Percentiles rank a stretch among this genome's conserved stretches.
Evolutionary conservation across 92 coral and sea anemone species (phyloP).

Genomic region (Siderastrea radians): DNA sequence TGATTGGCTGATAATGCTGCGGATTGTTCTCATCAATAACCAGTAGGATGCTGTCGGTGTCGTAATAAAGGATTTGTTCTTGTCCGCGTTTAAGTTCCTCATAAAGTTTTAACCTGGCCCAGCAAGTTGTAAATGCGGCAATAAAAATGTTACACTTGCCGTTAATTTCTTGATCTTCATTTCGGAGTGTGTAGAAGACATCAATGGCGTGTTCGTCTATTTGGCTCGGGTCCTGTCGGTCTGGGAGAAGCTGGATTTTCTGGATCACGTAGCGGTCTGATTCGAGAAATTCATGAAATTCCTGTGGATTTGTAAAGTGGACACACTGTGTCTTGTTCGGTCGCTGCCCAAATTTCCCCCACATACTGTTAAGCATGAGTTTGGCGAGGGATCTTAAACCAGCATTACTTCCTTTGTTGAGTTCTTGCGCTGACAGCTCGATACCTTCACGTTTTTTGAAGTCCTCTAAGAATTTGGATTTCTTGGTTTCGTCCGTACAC

Average conservation of each 20-base stretch:
- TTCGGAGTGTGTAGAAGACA: too few relatives aligned
- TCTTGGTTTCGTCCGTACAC: not conserved
- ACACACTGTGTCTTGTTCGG: not conserved
- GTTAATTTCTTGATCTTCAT: not conserved
- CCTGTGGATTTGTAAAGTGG: not conserved
- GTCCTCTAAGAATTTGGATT: not conserved
- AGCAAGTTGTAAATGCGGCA: slow-evolving; percentile 14
- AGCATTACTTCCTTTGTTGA: not conserved
- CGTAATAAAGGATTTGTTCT: not conserved
- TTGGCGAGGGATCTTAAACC: not conserved
- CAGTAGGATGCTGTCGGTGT: slow-evolving; percentile 1
- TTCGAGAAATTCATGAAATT: not conserved
- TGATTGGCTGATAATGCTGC: too few relatives aligned
- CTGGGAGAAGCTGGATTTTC: not conserved
- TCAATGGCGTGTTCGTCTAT: too few relatives aligned
- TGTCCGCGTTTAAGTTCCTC: not conserved
- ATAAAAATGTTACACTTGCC: not conserved
- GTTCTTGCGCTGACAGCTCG: not conserved
- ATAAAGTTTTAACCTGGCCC: not conserved
- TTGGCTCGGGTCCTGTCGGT: not conserved
- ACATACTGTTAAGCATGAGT: slow-evolving; percentile 17
- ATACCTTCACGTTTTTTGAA: not conserved
- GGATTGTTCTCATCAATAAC: too few relatives aligned
- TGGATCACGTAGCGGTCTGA: not conserved
- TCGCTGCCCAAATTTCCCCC: slow-evolving; percentile 15